Conservation (phyloP, 92 coral and sea anemone genomes). For the Muricea muricata region DNA sequence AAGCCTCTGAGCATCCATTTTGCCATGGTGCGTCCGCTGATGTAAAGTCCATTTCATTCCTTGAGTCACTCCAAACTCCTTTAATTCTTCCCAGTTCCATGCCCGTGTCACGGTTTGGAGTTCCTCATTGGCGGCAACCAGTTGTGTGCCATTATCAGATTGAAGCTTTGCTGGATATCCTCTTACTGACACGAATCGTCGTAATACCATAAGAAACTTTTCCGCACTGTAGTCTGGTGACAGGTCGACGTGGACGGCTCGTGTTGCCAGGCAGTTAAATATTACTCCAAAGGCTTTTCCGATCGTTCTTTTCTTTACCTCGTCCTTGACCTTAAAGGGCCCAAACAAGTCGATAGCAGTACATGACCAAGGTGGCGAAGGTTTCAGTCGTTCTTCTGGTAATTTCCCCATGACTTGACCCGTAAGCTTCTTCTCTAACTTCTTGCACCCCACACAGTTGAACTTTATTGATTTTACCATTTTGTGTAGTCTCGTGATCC, state of each 20-base stretch:
- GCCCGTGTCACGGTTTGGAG: conserved; percentile 46
- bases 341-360: conserved; percentile 35
- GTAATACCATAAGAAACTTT: conserved; percentile 34
- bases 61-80: no score
- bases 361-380: conserved; percentile 32
- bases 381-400: conserved; percentile 36
- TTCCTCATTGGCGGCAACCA: conserved; percentile 53
- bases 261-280: conserved; percentile 42
- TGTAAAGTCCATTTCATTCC: no score
- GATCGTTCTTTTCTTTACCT: conserved; percentile 18
- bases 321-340: conserved; percentile 31
- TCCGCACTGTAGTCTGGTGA: conserved; percentile 55
- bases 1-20: conserved; percentile 56
- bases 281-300: conserved; percentile 45
- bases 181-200: conserved; percentile 49
- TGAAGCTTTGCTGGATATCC: no score
- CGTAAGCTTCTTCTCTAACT: conserved; percentile 35
- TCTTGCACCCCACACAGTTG: conserved; percentile 30
- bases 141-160: conserved; percentile 62
- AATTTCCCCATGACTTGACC: conserved; percentile 47
- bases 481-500: conserved; percentile 55
- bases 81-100: no score
- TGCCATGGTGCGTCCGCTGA: conserved; percentile 70
- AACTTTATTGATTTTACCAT: conserved; percentile 43
- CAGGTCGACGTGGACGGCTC: conserved; percentile 55